Conservation (phyloP, 2,888 invertebrate species). For the Seira sanloemensis region DNA sequence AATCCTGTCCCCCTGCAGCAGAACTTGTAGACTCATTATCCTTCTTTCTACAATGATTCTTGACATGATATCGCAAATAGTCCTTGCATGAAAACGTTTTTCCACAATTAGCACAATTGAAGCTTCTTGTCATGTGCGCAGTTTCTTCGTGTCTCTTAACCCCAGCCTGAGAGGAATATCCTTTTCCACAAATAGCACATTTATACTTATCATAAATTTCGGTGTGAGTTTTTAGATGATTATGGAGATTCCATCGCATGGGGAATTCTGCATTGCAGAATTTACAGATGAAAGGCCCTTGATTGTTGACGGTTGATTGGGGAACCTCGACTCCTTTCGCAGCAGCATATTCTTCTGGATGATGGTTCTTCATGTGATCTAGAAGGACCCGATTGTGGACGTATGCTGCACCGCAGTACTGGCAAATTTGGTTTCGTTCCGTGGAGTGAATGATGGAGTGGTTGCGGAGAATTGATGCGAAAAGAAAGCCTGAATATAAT, state of each 20-base stretch:
- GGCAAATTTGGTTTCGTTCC: constrained; percentile 33
- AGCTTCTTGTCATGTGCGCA: background rate
- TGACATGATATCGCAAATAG: constrained; percentile 40
- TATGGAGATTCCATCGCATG: constrained; percentile 27
- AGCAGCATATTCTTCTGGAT: constrained; percentile 39
- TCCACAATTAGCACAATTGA: background rate
- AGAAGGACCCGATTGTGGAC: constrained; percentile 28
- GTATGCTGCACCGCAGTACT: constrained; percentile 37
- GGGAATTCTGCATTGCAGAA: constrained; percentile 30
- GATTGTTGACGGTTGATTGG: background rate
- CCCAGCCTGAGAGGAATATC: constrained; percentile 34
- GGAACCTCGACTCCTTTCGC: constrained; percentile 3
- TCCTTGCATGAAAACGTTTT: constrained; percentile 37
- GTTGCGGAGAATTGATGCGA: constrained; percentile 24
- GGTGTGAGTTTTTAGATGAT: constrained; percentile 36
- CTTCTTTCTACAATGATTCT: constrained; percentile 40
- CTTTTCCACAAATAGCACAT: constrained; percentile 40
- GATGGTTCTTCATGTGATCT: constrained; percentile 40
- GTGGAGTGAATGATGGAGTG: constrained; percentile 39
- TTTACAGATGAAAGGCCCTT: constrained; percentile 42
- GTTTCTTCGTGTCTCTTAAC: constrained; percentile 47
- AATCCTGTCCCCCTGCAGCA: no score
- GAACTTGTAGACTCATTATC: no score
- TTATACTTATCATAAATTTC: constrained; percentile 50
- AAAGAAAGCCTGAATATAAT: constrained; percentile 24